phyloP scores from a whole-genome alignment of 2,888 invertebrate species.

The Sceliomorpha sp. region DNA sequence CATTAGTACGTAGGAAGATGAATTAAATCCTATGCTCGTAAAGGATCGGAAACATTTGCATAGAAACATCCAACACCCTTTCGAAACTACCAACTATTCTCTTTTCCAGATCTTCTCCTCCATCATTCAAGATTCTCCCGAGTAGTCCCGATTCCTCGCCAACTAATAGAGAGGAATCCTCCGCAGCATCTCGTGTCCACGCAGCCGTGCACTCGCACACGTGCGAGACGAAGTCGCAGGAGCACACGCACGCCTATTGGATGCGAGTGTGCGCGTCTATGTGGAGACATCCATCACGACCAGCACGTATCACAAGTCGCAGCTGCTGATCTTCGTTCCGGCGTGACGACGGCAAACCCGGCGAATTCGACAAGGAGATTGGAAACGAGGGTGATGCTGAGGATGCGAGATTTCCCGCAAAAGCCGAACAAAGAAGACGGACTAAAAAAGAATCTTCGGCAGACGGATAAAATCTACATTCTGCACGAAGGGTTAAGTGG shows the following conservation, averaged over 20 bases:
- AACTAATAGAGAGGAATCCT: conserved; percentile 44
- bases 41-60: no score
- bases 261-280: conserved; percentile 52
- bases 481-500: conserved; percentile 30
- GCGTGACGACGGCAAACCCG: conserved; percentile 58
- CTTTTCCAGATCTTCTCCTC: no score
- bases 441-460: conserved; percentile 17
- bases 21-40: no score
- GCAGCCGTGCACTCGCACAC: conserved; percentile 20
- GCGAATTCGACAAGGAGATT: conserved; percentile 42
- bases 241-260: conserved; percentile 25
- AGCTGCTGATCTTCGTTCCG: conserved; percentile 63
- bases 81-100: no score
- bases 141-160: no score
- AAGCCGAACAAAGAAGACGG: conserved; percentile 21
- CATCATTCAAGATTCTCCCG: no score
- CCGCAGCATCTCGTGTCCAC: conserved; percentile 29
- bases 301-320: conserved; percentile 61
- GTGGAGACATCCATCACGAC: conserved; percentile 68
- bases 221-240: conserved; percentile 16
- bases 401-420: conserved; percentile 34
- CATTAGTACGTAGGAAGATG: no score
- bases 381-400: conserved; percentile 24
- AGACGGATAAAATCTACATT: conserved; percentile 29
- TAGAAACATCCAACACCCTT: no score